Percentiles rank a stretch among this genome's conserved stretches.
Evolutionary conservation across 2,888 invertebrate genomes (phyloP).

Genomic region (Cantharis flavilabris): DNA sequence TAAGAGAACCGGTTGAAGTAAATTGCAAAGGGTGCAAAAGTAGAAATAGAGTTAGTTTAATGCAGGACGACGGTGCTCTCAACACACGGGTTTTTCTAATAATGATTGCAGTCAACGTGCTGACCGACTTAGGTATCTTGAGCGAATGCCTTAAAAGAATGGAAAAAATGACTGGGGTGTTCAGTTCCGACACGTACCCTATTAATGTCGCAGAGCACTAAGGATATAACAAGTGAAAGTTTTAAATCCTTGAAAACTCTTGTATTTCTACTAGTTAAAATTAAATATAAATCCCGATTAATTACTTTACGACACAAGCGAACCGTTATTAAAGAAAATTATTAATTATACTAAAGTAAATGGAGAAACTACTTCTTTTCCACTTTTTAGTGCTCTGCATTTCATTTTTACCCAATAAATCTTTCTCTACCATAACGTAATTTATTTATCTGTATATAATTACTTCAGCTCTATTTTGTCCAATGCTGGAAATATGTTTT

Average conservation of each 20-base stretch:
- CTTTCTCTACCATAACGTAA: too few relatives aligned
- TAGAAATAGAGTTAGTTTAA: slow-evolving; percentile 16
- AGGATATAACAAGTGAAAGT: slow-evolving; percentile 42
- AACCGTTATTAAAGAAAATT: slow-evolving; percentile 33
- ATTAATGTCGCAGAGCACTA: slow-evolving; percentile 44
- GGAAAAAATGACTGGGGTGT: slow-evolving; percentile 42
- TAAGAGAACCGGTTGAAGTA: slow-evolving; percentile 21
- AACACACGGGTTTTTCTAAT: slow-evolving; percentile 22
- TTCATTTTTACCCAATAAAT: too few relatives aligned
- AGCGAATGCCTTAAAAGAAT: slow-evolving; percentile 37
- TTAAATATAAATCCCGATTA: slow-evolving; percentile 39
- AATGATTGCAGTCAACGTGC: slow-evolving; percentile 26
- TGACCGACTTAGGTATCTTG: slow-evolving; percentile 18
- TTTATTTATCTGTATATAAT: too few relatives aligned
- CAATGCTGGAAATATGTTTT: too few relatives aligned
- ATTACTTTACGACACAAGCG: slow-evolving; percentile 37
- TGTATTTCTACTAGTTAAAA: slow-evolving; percentile 36
- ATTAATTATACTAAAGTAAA: slow-evolving; percentile 12
- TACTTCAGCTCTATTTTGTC: too few relatives aligned
- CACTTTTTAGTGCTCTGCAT: not conserved
- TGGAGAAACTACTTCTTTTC: not conserved
- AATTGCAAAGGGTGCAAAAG: slow-evolving; percentile 21
- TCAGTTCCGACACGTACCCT: slow-evolving; percentile 48
- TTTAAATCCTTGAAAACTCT: slow-evolving; percentile 43
- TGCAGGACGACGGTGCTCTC: slow-evolving; percentile 17